Evolutionary conservation across 2,797 vertebrate genomes (phyloP).

Genomic region (Halcyon smyrnensis): DNA sequence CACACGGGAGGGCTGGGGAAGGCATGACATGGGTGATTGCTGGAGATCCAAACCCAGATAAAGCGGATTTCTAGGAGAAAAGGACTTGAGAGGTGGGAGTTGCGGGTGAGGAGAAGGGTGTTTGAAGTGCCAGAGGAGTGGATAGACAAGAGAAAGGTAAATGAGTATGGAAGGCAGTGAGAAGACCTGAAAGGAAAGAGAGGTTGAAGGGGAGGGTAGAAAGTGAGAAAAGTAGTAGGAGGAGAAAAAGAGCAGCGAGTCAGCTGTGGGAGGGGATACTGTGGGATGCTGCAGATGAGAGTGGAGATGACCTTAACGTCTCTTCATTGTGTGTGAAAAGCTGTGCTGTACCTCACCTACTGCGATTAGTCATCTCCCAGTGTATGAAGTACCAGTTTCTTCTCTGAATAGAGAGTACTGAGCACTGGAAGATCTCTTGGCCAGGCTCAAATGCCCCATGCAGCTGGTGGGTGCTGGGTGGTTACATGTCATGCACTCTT

Average conservation of each 20-base stretch:
- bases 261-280: conserved; percentile 43
- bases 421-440: background rate
- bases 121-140: background rate
- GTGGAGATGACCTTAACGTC: conserved; percentile 55
- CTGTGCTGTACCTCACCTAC: conserved; percentile 44
- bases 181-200: conserved; percentile 44
- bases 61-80: conserved; percentile 10
- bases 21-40: background rate
- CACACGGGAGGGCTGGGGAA: background rate
- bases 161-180: background rate
- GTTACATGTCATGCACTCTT: fast-evolving
- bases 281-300: conserved; percentile 51
- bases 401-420: background rate
- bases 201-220: conserved; percentile 35
- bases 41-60: background rate
- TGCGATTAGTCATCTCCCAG: conserved; percentile 46
- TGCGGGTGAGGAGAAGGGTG: background rate
- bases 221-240: conserved; percentile 59
- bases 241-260: conserved; percentile 43
- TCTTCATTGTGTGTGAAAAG: conserved; percentile 22
- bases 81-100: background rate
- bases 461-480: background rate
- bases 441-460: background rate
- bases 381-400: background rate
- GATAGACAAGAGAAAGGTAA: background rate